phyloP scores from a whole-genome alignment of 2,888 invertebrate genomes.

The Machimus rusticus region DNA sequence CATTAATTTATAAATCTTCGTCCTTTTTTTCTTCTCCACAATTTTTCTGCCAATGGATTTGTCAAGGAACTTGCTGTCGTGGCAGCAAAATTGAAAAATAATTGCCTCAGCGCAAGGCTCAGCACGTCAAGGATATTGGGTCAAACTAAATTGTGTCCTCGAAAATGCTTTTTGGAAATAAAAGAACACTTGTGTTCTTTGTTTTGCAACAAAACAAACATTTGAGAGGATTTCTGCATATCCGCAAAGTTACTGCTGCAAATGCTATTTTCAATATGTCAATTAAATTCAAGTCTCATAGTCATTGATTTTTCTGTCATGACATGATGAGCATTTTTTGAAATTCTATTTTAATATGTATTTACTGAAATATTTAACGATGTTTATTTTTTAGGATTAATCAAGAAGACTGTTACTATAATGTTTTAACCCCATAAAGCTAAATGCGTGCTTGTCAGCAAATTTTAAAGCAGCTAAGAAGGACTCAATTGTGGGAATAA shows the following conservation, averaged over 20 bases:
- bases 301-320: neutral
- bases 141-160: neutral
- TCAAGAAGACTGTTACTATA: too few relatives aligned
- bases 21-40: neutral
- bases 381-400: neutral
- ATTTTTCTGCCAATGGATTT: slow-evolving; percentile 9
- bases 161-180: neutral
- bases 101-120: neutral
- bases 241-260: neutral
- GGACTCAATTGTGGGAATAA: too few relatives aligned
- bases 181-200: neutral
- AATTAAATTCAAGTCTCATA: neutral
- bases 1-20: slow-evolving; percentile 22
- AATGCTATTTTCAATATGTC: neutral
- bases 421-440: too few relatives aligned
- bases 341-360: neutral
- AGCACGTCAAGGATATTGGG: neutral
- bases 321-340: neutral
- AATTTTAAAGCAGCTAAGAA: too few relatives aligned
- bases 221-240: neutral
- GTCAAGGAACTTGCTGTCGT: slow-evolving; percentile 13
- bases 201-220: neutral
- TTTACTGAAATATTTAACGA: neutral
- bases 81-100: slow-evolving; percentile 22
- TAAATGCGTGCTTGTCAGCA: too few relatives aligned